A percentile compares a stretch with the other conserved stretches of the same genome.
Conservation (phyloP, 2,113 vertebrate genomes). For the Brachyistius frenatus region DNA sequence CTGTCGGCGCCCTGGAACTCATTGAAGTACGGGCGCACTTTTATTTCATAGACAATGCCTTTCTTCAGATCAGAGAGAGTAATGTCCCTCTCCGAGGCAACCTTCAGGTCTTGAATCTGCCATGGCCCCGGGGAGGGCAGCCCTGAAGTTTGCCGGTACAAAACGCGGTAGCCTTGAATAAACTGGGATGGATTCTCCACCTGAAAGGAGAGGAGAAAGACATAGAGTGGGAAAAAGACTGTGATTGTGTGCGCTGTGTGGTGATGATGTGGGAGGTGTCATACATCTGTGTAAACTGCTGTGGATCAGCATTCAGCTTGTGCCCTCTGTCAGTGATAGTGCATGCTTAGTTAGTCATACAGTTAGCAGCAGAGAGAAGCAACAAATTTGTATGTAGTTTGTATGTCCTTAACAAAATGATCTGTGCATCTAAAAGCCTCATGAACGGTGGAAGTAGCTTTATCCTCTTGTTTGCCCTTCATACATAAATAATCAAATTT, state of each 20-base stretch:
- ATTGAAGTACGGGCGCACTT: slow-evolving; percentile 96
- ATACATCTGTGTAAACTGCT: slow-evolving; percentile 34
- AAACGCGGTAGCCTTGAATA: slow-evolving; percentile 94
- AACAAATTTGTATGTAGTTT: slow-evolving; percentile 7
- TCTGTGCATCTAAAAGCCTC: slow-evolving; percentile 82
- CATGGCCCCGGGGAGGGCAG: slow-evolving; percentile 87
- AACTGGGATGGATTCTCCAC: slow-evolving; percentile 96
- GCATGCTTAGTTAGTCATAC: slow-evolving; percentile 40
- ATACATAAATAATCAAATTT: slow-evolving; percentile 24
- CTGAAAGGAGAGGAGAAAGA: slow-evolving; percentile 71
- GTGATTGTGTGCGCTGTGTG: not conserved
- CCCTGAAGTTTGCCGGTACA: slow-evolving; percentile 93
- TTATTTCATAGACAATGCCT: slow-evolving; percentile 94
- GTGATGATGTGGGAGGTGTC: slow-evolving; percentile 37
- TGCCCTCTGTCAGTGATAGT: slow-evolving; percentile 19
- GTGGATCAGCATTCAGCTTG: slow-evolving; percentile 38
- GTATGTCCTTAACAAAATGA: slow-evolving; percentile 90
- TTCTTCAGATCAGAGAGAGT: slow-evolving; percentile 91
- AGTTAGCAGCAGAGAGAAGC: slow-evolving; percentile 27
- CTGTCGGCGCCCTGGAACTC: slow-evolving; percentile 98
- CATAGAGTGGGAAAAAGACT: too few relatives aligned
- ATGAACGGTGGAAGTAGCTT: slow-evolving; percentile 50
- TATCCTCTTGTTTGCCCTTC: slow-evolving; percentile 10
- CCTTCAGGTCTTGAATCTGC: slow-evolving; percentile 92
- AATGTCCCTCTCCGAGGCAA: slow-evolving; percentile 90